Percentiles rank a stretch among this genome's conserved stretches.
Evolutionary conservation across 1,140 invertebrate species (phyloP).

Genomic region (Nasonia vitripennis): DNA sequence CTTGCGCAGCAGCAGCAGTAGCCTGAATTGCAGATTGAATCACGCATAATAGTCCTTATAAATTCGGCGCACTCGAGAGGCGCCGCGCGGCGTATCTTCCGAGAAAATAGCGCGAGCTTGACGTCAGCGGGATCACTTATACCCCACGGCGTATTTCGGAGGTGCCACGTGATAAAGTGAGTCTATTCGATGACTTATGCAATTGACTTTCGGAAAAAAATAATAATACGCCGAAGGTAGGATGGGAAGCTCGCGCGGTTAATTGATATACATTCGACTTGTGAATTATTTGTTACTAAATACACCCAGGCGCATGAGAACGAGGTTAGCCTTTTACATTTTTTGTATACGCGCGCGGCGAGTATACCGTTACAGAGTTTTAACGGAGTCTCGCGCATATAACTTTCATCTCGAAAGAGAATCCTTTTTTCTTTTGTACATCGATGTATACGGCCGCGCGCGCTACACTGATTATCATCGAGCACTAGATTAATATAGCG

Average conservation of each 20-base stretch:
- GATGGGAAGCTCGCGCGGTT: neutral
- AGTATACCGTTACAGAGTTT: neutral
- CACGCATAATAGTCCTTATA: constrained; percentile 2
- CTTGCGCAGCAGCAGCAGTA: neutral
- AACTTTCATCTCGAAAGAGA: neutral
- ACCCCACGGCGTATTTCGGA: neutral
- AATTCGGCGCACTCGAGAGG: neutral
- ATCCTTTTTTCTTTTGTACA: neutral
- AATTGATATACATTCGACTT: neutral
- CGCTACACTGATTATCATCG: neutral
- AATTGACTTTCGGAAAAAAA: neutral
- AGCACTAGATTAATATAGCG: neutral
- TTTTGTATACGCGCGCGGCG: neutral
- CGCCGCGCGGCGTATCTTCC: neutral
- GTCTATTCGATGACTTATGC: neutral
- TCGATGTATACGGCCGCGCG: neutral
- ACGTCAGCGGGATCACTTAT: neutral
- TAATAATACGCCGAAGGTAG: neutral
- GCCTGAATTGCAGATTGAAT: neutral
- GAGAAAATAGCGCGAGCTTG: constrained; percentile 22
- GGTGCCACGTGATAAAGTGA: neutral
- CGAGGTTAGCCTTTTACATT: neutral
- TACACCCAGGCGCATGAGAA: neutral
- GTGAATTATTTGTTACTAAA: neutral
- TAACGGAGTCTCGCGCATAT: neutral